A percentile compares a stretch with the other conserved stretches of the same genome.
phyloP scores from a whole-genome alignment of 2,797 vertebrate species.

The Hoplostethus mediterraneus region DNA sequence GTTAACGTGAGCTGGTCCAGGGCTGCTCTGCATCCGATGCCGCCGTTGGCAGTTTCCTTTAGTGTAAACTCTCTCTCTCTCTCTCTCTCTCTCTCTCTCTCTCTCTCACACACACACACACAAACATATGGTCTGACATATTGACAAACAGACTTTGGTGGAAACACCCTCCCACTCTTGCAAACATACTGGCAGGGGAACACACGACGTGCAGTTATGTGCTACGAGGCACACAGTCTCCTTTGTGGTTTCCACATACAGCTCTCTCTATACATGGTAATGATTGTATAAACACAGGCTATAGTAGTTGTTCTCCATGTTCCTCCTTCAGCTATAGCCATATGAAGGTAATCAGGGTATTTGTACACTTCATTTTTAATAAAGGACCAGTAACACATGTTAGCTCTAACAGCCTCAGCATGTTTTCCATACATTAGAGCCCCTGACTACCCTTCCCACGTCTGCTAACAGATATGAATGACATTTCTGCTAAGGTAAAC shows the following conservation, averaged over 20 bases:
- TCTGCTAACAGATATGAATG: background rate
- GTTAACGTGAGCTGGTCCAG: conserved; percentile 71
- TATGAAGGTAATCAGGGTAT: conserved; percentile 50
- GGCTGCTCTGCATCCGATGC: conserved; percentile 72
- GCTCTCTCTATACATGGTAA: conserved; percentile 40
- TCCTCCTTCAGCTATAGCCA: conserved; percentile 31
- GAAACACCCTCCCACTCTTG: conserved; percentile 46
- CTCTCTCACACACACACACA: conserved; percentile 47
- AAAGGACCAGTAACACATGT: conserved; percentile 59
- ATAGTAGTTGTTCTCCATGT: conserved; percentile 52
- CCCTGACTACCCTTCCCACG: conserved; percentile 6
- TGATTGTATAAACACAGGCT: conserved; percentile 54
- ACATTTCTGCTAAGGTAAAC: background rate
- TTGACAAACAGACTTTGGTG: conserved; percentile 73
- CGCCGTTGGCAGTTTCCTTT: conserved; percentile 71
- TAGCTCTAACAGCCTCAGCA: conserved; percentile 42
- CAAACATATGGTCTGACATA: conserved; percentile 72
- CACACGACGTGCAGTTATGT: conserved; percentile 58
- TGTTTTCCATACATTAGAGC: conserved; percentile 55
- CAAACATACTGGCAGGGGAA: conserved; percentile 63
- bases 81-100: too few relatives aligned
- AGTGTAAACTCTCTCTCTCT: conserved; percentile 54
- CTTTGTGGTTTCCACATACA: conserved; percentile 54
- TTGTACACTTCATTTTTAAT: conserved; percentile 62
- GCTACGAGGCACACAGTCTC: conserved; percentile 29